Percentiles rank a stretch among this genome's conserved stretches.
phyloP scores from a whole-genome alignment of 92 coral and sea anemone species.

The Phenganax marumi region DNA sequence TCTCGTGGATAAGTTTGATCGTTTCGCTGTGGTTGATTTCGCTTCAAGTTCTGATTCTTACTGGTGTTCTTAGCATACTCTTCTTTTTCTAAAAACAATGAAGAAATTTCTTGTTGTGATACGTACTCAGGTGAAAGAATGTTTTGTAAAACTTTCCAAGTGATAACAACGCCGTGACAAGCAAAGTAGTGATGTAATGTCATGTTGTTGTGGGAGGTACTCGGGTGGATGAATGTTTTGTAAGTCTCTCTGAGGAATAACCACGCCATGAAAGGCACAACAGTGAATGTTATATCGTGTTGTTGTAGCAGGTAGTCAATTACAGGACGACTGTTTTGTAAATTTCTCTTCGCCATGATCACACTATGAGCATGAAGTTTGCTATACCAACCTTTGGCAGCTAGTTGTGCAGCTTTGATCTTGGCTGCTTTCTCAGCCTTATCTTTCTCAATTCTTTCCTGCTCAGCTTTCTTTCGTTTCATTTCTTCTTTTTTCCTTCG shows the following conservation, averaged over 20 bases:
- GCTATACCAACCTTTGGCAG: constrained; percentile 75
- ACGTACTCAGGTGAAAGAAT: no score
- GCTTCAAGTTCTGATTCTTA: constrained; percentile 66
- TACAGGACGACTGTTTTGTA: no score
- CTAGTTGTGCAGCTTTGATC: constrained; percentile 78
- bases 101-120: not conserved
- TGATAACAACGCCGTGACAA: no score
- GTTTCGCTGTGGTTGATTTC: constrained; percentile 79
- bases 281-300: not conserved
- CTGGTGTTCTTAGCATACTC: constrained; percentile 68
- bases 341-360: not conserved
- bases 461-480: constrained; percentile 80
- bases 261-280: not conserved
- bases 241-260: no score
- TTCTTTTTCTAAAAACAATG: constrained; percentile 75
- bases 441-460: constrained; percentile 86
- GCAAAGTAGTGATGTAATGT: no score
- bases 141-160: no score
- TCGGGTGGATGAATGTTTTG: no score
- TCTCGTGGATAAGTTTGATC: constrained; percentile 96
- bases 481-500: constrained; percentile 88
- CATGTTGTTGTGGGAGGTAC: no score
- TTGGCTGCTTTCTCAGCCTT: constrained; percentile 73
- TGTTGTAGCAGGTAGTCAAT: not conserved
- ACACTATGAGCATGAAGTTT: not conserved